Base-by-base conservation (phyloP, 2,113 vertebrate species). In the Gobio gobio region DNA sequence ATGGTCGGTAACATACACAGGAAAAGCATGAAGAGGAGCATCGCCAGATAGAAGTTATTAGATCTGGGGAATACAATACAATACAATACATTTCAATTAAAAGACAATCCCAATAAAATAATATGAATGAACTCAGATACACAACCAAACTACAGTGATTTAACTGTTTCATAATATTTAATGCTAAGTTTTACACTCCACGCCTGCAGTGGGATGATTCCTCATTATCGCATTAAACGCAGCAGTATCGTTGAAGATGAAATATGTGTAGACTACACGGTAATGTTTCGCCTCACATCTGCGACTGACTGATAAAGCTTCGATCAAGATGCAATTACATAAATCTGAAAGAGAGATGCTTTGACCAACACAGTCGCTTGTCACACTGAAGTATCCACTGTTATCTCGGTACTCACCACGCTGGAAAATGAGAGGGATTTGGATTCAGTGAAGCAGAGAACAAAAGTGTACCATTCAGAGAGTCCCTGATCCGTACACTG, bases 11-110 rank as follows among this genome's bases (percentile, higher is more conserved):
- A 93, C 98, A 99, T 99, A 89, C 98, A 99, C 26, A 99, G 91
- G 83, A 99, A 99, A 1, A 99, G 91, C 98, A 99, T 99, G 83
- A 99, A 99, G 2, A 99, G 93, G 26, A 99, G 90, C 97, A 97
- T 99, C 0, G 97, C 96, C 92, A 99, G 86, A 91, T 99, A 99
- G 95, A 99, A 99, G 89, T 99, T 99, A 90, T 99, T 99, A 49
- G 98, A 99, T 89, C 98, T 99, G 90, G 56, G n/a, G 75, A 89
- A 56, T 79, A 1, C 54, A 64, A 61, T 22, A 68, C 49, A 89
- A 56, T 79, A 1, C 54, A 64, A 61, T 22, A 68, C 49, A 83
- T 10, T 12, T 81, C 3, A 86, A 24, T 64, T 20, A 70, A 63
- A 36, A 20, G 40, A 70, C 14, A 63, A 8, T 22, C 54, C 54